A percentile compares a stretch with the other conserved stretches of the same genome.
phyloP scores from a whole-genome alignment of 2,797 vertebrate genomes.

The Mycteria americana region DNA sequence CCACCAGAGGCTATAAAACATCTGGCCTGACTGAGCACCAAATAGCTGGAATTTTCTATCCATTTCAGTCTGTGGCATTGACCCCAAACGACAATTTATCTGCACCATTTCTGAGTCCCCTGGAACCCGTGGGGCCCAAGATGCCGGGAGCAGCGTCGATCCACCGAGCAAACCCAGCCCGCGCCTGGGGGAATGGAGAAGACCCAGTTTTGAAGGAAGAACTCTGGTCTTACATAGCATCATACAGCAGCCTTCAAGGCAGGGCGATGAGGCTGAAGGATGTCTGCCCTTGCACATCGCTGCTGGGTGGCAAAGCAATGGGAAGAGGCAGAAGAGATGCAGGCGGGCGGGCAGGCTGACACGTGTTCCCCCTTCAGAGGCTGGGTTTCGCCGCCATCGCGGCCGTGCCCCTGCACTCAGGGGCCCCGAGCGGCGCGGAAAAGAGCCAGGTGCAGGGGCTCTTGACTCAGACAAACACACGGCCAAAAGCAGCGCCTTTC shows the following conservation, averaged over 20 bases:
- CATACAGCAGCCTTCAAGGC: background rate
- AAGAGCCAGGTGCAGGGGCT: background rate
- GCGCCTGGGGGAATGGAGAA: background rate
- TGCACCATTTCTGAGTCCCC: constrained; percentile 1
- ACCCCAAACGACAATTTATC: constrained; percentile 3
- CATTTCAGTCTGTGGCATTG: constrained; percentile 11
- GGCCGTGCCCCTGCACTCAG: background rate
- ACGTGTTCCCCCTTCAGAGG: background rate
- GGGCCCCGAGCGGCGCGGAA: fast-evolving
- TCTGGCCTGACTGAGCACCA: constrained; percentile 37
- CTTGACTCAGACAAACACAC: background rate
- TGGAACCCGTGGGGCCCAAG: background rate
- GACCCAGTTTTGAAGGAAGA: background rate
- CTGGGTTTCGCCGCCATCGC: background rate
- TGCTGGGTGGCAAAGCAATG: background rate
- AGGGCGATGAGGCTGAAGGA: background rate
- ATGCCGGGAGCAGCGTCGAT: background rate
- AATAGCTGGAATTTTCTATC: constrained; percentile 42
- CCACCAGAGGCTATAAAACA: constrained; percentile 61
- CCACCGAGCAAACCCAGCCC: background rate
- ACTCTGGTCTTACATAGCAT: background rate
- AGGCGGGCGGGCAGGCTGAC: background rate
- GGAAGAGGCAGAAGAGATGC: background rate
- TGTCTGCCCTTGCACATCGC: background rate
- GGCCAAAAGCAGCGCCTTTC: background rate